Conservation (phyloP, 2,113 vertebrate genomes). For the Periophthalmus modestus region DNA sequence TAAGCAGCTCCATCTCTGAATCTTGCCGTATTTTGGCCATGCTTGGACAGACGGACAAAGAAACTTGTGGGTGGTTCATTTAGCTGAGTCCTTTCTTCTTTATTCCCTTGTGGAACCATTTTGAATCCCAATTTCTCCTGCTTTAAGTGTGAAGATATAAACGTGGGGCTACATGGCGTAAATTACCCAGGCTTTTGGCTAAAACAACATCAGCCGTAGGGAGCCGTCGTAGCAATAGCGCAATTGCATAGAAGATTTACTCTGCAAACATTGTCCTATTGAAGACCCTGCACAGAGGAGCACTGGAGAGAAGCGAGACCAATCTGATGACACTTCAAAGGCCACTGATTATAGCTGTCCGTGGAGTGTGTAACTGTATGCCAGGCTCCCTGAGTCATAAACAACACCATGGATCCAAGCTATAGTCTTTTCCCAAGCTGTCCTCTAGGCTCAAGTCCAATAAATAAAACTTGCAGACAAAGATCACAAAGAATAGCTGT, state of each 20-base stretch:
- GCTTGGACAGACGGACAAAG: slow-evolving; percentile 59
- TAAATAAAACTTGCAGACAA: slow-evolving; percentile 14
- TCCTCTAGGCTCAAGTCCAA: background rate
- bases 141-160: slow-evolving; percentile 53
- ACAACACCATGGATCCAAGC: background rate
- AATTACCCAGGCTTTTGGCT: slow-evolving; percentile 57
- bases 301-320: slow-evolving; percentile 18
- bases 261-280: slow-evolving; percentile 39
- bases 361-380: slow-evolving; percentile 14
- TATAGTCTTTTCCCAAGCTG: background rate
- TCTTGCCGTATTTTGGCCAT: slow-evolving; percentile 56
- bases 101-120: slow-evolving; percentile 41
- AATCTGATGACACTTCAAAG: slow-evolving; percentile 26
- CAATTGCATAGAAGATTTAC: slow-evolving; percentile 48
- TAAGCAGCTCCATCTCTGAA: slow-evolving; percentile 49
- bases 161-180: slow-evolving; percentile 63
- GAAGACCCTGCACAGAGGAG: slow-evolving; percentile 29
- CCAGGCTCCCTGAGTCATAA: slow-evolving; percentile 7
- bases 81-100: slow-evolving; percentile 57
- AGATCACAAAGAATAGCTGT: slow-evolving; percentile 19
- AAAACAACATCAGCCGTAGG: slow-evolving; percentile 46
- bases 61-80: slow-evolving; percentile 42
- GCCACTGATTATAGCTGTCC: slow-evolving; percentile 21
- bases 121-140: slow-evolving; percentile 46
- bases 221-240: slow-evolving; percentile 33